Evolutionary conservation across 2,888 invertebrate genomes (phyloP).

Genomic region (Choreutis nemorana): DNA sequence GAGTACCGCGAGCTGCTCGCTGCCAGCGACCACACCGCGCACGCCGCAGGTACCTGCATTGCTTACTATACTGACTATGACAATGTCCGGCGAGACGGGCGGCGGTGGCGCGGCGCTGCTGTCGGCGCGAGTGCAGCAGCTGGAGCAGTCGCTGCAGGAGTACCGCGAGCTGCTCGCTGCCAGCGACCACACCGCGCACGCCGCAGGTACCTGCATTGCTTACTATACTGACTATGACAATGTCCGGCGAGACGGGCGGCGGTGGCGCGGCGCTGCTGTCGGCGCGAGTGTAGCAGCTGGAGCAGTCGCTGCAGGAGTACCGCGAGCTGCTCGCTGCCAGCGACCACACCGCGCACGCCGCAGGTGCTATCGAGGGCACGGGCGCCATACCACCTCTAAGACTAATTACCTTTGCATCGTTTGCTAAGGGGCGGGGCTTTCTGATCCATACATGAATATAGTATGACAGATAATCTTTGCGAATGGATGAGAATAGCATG

Average conservation of each 20-base stretch:
- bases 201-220: conserved; percentile 23
- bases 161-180: conserved; percentile 76
- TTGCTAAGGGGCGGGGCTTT: too few species aligned
- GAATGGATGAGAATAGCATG: background rate
- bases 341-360: conserved; percentile 59
- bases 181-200: conserved; percentile 64
- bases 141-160: conserved; percentile 76
- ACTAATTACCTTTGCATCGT: too few species aligned
- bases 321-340: conserved; percentile 73
- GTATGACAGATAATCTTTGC: background rate
- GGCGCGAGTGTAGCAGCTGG: conserved; percentile 75
- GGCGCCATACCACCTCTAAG: background rate
- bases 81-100: conserved; percentile 9
- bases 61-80: too few species aligned
- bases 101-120: conserved; percentile 23
- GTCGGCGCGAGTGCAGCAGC: conserved; percentile 71
- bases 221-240: conserved; percentile 68
- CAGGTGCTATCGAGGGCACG: conserved; percentile 19
- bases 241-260: conserved; percentile 9
- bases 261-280: conserved; percentile 31
- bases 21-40: conserved; percentile 17
- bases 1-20: conserved; percentile 14
- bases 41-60: conserved; percentile 21
- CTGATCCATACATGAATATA: too few species aligned
- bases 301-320: conserved; percentile 77